Base-by-base conservation (phyloP, 2,888 invertebrate genomes). In the Adineta ricciae region DNA sequence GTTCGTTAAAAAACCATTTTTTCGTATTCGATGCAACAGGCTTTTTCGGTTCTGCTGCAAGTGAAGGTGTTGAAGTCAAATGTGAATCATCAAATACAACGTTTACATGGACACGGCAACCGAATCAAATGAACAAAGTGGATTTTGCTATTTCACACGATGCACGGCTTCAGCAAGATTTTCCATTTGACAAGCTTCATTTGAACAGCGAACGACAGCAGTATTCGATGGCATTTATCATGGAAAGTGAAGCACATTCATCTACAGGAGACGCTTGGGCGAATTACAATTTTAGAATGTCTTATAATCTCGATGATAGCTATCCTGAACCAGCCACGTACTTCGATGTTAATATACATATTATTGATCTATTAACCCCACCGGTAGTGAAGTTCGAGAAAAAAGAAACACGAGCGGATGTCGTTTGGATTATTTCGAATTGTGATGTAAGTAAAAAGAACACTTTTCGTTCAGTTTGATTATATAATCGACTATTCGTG, bases 241-340 rank as follows among this genome's bases (percentile, higher is more conserved):
- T 86, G 84, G 86, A 86, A 36, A 84, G 84, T 7, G 86, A 86
- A 36, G 83, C 54, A 52, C 83, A 86, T 41, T 86, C 86, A 50
- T 54, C 73, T 21, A 83, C 84, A 5, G 83, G 84, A 5, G 38
- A 78, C 4, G 27, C 46, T n/a, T 86, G 86, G 86, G 24, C 27
- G 11, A 84, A 54, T 14, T 50, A 78, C n/a, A 84, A 86, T 54
- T 86, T 86, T 83, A 78, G 52, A 41, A 86, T 86, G 86, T 54
- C 84, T 52, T 86, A 86, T 21, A 84, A 78, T 56, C 82, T 86
- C 46, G 86, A 86, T 38, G 36, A 52, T 41, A 84, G 84, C 24
- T 86, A 84, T 84, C 86, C 86, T 3, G 84, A 86, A 52, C 86
- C 86, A 41, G 84, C 84, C 0, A 86, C 86, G 16, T 86, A 86